These are phyloP conservation scores for Musca domestica DNA, from an alignment of 1,140 invertebrate species.

Conservation along the genomic window DNA sequence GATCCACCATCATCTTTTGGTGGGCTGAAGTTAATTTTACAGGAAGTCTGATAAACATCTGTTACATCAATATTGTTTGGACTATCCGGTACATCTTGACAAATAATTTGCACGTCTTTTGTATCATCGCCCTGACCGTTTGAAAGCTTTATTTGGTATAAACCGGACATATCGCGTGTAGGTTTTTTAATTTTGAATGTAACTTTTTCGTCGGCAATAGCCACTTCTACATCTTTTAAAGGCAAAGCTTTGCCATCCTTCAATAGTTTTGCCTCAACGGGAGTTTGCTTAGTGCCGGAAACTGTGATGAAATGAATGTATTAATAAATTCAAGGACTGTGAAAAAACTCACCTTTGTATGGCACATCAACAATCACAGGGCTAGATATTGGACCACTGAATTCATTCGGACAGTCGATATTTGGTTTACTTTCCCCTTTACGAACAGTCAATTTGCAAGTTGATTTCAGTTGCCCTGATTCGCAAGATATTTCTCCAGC, in stretches of 20 bases:
- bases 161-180: constrained; percentile 72
- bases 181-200: constrained; percentile 90
- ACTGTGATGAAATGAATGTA: constrained; percentile 59
- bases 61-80: constrained; percentile 87
- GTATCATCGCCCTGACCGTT: constrained; percentile 86
- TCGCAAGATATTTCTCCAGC: constrained; percentile 83
- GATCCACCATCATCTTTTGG: constrained; percentile 92
- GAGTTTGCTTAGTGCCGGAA: constrained; percentile 79
- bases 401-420: constrained; percentile 76
- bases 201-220: constrained; percentile 85
- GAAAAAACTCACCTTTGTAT: constrained; percentile 73
- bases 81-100: constrained; percentile 86
- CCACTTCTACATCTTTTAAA: constrained; percentile 84
- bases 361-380: constrained; percentile 85
- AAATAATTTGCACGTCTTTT: constrained; percentile 78
- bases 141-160: constrained; percentile 81
- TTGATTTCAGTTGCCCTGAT: constrained; percentile 75
- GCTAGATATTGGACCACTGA: constrained; percentile 76
- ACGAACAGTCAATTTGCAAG: constrained; percentile 78
- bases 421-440: constrained; percentile 81
- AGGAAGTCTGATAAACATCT: constrained; percentile 90
- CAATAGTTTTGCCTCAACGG: constrained; percentile 81
- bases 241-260: constrained; percentile 85
- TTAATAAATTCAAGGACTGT: constrained; percentile 28
- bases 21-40: constrained; percentile 87